Evolutionary conservation across 2,113 vertebrate genomes (phyloP).

Genomic region (Athene cunicularia): DNA sequence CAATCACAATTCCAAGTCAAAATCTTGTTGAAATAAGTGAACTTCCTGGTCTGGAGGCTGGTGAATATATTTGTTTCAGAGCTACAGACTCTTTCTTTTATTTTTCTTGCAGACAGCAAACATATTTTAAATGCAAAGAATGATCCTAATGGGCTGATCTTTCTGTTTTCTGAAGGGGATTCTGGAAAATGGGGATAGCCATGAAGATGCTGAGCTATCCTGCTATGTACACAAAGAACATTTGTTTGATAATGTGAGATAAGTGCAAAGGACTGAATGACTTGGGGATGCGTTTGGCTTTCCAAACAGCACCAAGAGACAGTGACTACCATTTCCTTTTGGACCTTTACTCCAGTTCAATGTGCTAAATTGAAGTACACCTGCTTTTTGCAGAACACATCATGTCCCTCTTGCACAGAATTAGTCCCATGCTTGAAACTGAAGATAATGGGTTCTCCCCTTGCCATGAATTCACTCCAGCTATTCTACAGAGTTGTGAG

Average conservation of each 20-base stretch:
- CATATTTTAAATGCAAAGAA: neutral
- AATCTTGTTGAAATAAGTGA: neutral
- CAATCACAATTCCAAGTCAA: neutral
- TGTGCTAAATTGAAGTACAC: neutral
- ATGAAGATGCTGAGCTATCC: neutral
- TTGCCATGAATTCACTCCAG: neutral
- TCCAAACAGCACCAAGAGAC: neutral
- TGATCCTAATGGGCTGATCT: neutral
- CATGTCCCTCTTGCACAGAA: neutral
- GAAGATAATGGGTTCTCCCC: neutral
- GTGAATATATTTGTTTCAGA: neutral
- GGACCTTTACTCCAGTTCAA: neutral
- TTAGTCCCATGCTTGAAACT: neutral
- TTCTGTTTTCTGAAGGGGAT: neutral
- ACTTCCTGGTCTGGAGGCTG: neutral
- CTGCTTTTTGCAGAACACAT: neutral
- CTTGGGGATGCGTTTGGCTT: neutral
- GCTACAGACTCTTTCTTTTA: neutral
- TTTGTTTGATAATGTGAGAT: neutral
- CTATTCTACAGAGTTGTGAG: neutral
- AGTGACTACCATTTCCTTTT: neutral
- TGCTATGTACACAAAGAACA: neutral
- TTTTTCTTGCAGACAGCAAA: neutral
- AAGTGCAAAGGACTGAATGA: neutral
- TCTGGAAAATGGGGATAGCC: neutral